Base-by-base conservation (phyloP, 2,888 invertebrate species). In the Lepidochrysops patricia region DNA sequence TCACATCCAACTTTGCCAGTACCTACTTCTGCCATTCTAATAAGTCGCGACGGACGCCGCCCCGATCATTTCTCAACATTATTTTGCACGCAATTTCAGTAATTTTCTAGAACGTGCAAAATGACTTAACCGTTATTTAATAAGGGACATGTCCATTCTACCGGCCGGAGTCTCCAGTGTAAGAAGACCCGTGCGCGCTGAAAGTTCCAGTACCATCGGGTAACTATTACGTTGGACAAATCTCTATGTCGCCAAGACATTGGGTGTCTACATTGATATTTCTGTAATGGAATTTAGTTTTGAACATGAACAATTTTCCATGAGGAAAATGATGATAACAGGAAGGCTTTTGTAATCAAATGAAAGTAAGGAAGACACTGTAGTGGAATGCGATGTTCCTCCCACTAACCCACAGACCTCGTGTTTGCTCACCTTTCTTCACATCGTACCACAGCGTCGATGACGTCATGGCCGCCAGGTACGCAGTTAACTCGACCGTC, bases 41-140 rank as follows among this genome's bases (percentile, higher is more conserved):
- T 7, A 43, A 3, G 43, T 43, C 43, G n/a, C n/a, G n/a, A n/a
- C n/a, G n/a, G n/a, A n/a, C n/a, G 9, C 43, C 9, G 19, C n/a
- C 50, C 25, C 2, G 6, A 26, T 26, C n/a, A 50, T 26, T 50
- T 25, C 26, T 26, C 25, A 5, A 52, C 15, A 29, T 34, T 48
- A 58, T 59, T 50, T 58, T 43, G 5, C 52, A 35, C 34, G 58
- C 35, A 59, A 34, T 50, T 52, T 23, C 12, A 13, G 52, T 52
- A 34, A 52, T 52, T 35, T 50, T 52, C 23, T 59, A 13, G 52
- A 26, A 59, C 58, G 58, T 59, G 58, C 35, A 25, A 59, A 59
- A 59, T 52, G 32, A 13, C 25, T 50, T 50, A 29, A 27, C 29
- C 9, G 29, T 29, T 29, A 54, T 32, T 54, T 29, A 29, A 54